phyloP scores from a whole-genome alignment of 2,113 vertebrate species.

The Gymnarchus niloticus region DNA sequence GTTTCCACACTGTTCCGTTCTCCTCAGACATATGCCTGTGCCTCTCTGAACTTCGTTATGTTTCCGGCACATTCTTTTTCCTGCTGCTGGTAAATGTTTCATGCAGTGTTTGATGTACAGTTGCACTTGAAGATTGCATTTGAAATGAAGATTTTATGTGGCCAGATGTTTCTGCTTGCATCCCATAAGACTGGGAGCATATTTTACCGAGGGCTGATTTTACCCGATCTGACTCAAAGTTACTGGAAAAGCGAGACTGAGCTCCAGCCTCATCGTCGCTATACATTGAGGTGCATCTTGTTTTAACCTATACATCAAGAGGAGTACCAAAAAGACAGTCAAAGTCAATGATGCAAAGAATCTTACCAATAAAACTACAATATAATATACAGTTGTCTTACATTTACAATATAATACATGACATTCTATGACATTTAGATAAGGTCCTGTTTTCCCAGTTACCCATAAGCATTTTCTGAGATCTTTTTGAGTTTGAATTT shows the following conservation, averaged over 20 bases:
- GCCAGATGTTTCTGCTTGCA: slow-evolving; percentile 57
- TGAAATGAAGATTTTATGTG: slow-evolving; percentile 55
- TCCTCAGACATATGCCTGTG: not conserved
- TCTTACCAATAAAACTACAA: not conserved
- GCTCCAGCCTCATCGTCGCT: not conserved
- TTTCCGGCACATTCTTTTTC: slow-evolving; percentile 40
- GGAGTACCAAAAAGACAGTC: not conserved
- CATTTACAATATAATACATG: not conserved
- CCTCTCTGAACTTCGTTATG: slow-evolving; percentile 24
- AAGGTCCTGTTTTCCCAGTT: too few species aligned
- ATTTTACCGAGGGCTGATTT: slow-evolving; percentile 39
- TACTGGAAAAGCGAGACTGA: not conserved
- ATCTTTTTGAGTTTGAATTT: not conserved
- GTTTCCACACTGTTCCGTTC: not conserved
- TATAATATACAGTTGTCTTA: not conserved
- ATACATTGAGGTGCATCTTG: not conserved
- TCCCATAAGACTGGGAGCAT: slow-evolving; percentile 36
- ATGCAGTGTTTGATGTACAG: slow-evolving; percentile 45
- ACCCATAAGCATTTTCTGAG: too few species aligned
- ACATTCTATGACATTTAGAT: not conserved
- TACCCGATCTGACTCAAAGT: slow-evolving; percentile 28
- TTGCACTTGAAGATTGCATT: slow-evolving; percentile 41
- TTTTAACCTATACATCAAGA: not conserved
- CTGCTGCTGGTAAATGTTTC: slow-evolving; percentile 55
- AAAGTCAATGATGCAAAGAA: not conserved